A percentile compares a stretch with the other conserved stretches of the same genome.
phyloP scores from a whole-genome alignment of 1,140 invertebrate species.

The Thrips palmi region DNA sequence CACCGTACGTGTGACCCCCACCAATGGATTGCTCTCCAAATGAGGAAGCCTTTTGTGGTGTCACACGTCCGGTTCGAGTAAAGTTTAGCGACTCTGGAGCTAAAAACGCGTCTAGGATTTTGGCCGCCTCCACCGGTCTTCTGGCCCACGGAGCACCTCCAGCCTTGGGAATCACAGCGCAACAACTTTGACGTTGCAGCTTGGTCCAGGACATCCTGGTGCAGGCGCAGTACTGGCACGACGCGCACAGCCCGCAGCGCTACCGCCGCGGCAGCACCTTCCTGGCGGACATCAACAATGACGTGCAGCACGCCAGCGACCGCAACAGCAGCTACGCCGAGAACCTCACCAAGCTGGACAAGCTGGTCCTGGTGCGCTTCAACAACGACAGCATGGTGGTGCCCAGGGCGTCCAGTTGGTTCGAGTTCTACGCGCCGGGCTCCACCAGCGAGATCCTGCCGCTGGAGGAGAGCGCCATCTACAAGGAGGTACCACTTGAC shows the following conservation, averaged over 20 bases:
- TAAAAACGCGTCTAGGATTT: too few species aligned
- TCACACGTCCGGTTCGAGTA: too few species aligned
- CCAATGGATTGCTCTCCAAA: too few species aligned
- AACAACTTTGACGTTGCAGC: too few species aligned
- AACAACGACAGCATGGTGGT: conserved; percentile 75
- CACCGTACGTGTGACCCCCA: too few species aligned
- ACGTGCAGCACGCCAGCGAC: conserved; percentile 23
- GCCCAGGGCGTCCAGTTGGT: conserved; percentile 77
- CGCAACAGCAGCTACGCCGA: conserved; percentile 37
- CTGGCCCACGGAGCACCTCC: too few species aligned
- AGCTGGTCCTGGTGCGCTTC: conserved; percentile 85
- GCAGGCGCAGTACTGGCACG: conserved; percentile 95
- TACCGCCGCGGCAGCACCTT: conserved; percentile 70
- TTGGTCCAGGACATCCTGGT: conserved; percentile 55
- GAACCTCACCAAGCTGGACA: conserved; percentile 59
- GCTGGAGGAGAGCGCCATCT: conserved; percentile 37
- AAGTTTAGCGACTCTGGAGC: too few species aligned
- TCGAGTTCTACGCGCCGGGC: conserved; percentile 65
- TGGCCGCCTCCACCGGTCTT: too few species aligned
- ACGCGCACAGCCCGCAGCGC: conserved; percentile 60
- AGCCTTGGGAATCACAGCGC: too few species aligned
- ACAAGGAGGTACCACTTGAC: conserved; percentile 43
- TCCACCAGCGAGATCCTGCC: conserved; percentile 36
- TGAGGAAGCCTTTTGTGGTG: too few species aligned
- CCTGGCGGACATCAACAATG: conserved; percentile 90